A percentile compares a stretch with the other conserved stretches of the same genome.
These are phyloP conservation scores for Podocnemis expansa DNA, from an alignment of 2,113 vertebrate species.

Conservation along the genomic window DNA sequence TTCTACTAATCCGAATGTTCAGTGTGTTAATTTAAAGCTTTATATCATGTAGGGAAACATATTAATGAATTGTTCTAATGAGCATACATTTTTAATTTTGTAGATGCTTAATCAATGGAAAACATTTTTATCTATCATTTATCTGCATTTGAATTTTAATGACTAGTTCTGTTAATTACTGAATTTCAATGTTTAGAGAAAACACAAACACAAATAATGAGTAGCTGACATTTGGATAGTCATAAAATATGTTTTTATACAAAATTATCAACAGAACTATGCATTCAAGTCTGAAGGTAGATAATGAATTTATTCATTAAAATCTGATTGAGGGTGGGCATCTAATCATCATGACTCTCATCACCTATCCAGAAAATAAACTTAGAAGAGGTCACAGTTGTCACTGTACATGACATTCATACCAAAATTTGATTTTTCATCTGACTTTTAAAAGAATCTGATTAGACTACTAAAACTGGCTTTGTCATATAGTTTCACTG, in stretches of 20 bases:
- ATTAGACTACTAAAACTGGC: constrained; percentile 2
- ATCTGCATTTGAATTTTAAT: background rate
- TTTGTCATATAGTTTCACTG: constrained; percentile 26
- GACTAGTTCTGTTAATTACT: background rate
- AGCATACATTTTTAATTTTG: background rate
- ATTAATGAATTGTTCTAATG: background rate
- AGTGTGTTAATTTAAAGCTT: background rate
- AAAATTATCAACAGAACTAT: background rate
- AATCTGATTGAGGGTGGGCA: background rate
- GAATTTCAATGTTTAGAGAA: background rate
- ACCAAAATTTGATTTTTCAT: constrained; percentile 23
- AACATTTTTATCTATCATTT: background rate
- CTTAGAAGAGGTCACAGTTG: background rate
- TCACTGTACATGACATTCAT: background rate
- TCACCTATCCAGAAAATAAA: background rate
- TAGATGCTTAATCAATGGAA: background rate
- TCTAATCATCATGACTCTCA: background rate
- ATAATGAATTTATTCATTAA: background rate
- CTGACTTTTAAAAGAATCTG: constrained; percentile 33
- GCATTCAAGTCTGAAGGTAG: background rate
- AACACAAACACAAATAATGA: background rate
- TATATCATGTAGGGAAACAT: background rate
- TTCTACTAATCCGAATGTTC: background rate
- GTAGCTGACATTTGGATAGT: background rate
- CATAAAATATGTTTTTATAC: background rate